Evolutionary conservation across 2,888 invertebrate genomes (phyloP).

Genomic region (Leptopilina drosophilae): DNA sequence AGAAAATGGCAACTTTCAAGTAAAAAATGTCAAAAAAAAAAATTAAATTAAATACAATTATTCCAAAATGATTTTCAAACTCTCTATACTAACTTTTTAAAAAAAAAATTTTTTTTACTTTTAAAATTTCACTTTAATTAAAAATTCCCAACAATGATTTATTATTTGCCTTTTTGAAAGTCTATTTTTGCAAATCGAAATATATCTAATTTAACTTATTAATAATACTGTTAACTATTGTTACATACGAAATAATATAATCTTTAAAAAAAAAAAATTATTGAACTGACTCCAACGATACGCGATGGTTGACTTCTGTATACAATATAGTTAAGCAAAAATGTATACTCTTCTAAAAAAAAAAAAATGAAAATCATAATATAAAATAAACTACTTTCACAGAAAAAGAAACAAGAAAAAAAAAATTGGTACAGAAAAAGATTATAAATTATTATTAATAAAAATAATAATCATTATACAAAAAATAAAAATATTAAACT

Average conservation of each 20-base stretch:
- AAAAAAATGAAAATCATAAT: not conserved
- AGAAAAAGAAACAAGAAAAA: not conserved
- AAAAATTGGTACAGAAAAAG: slow-evolving; percentile 1
- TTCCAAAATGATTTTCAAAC: not conserved
- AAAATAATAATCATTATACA: slow-evolving; percentile 42
- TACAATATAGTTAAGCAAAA: slow-evolving; percentile 21
- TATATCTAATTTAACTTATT: not conserved
- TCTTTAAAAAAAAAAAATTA: not conserved
- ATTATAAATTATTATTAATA: not conserved
- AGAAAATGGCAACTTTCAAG: too few relatives aligned
- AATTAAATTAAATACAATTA: too few relatives aligned
- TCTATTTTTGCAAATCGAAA: slow-evolving; percentile 27
- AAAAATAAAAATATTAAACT: slow-evolving; percentile 49
- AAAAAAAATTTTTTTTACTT: too few relatives aligned
- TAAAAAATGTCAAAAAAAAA: too few relatives aligned
- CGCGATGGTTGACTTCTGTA: not conserved
- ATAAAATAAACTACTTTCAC: too few relatives aligned
- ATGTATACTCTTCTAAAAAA: not conserved
- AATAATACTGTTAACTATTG: slow-evolving; percentile 4
- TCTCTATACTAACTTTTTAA: too few relatives aligned
- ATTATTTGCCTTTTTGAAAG: slow-evolving; percentile 14
- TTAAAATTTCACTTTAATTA: too few relatives aligned
- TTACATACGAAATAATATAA: slow-evolving; percentile 8
- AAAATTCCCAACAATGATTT: not conserved
- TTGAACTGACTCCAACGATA: slow-evolving; percentile 18